Evolutionary conservation across 2,797 vertebrate genomes (phyloP).

Genomic region (Xenops minutus): DNA sequence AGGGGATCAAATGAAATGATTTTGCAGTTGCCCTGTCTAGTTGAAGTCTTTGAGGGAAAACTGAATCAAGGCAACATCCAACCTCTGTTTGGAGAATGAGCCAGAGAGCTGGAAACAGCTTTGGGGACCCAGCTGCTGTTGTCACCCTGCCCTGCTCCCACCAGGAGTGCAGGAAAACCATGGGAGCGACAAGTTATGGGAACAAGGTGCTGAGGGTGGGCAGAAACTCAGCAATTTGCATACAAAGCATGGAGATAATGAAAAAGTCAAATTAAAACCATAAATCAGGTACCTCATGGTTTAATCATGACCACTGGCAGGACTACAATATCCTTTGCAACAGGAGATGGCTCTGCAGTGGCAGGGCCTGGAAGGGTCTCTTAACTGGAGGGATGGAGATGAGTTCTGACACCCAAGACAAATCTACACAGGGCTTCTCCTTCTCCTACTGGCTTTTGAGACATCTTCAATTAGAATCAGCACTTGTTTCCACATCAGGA

Average conservation of each 20-base stretch:
- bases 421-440: neutral
- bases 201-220: neutral
- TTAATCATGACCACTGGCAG: neutral
- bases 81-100: neutral
- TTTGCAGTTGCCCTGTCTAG: neutral
- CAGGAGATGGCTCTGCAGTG: neutral
- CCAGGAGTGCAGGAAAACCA: neutral
- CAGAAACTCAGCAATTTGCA: neutral
- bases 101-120: neutral
- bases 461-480: neutral
- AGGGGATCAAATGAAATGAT: neutral
- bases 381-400: neutral
- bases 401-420: neutral
- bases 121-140: neutral
- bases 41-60: neutral
- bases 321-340: neutral
- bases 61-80: neutral
- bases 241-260: neutral
- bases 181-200: neutral
- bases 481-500: neutral
- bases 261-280: constrained; percentile 17
- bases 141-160: neutral
- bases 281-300: neutral
- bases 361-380: neutral
- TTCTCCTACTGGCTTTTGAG: neutral